Conservation (phyloP, 2,888 invertebrate species). For the Bruchidius siliquastri region DNA sequence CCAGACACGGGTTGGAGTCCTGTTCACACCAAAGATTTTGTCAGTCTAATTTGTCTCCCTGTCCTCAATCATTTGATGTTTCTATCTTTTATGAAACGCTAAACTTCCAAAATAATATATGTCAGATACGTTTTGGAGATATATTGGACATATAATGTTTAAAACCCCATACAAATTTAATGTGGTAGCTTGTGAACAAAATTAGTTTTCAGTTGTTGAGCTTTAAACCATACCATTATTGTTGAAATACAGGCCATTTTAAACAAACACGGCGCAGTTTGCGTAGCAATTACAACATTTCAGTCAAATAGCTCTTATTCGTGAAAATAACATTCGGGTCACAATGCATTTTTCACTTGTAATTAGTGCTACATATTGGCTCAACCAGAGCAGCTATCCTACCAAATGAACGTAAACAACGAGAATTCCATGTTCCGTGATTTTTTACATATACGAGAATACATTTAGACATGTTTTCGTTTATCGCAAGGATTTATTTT, state of each 20-base stretch:
- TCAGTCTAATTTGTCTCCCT: too few relatives aligned
- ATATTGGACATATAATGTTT: too few relatives aligned
- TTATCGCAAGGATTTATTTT: neutral
- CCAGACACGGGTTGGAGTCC: too few relatives aligned
- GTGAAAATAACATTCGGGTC: neutral
- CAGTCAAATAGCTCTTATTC: neutral
- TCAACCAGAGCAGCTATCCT: neutral
- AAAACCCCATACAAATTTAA: too few relatives aligned
- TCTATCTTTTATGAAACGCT: too few relatives aligned
- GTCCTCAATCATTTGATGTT: too few relatives aligned
- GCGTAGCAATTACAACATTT: neutral
- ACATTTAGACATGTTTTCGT: neutral
- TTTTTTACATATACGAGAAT: neutral
- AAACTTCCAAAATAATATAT: too few relatives aligned
- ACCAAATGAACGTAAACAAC: neutral
- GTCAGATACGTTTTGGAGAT: too few relatives aligned
- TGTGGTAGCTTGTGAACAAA: too few relatives aligned
- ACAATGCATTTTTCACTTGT: neutral
- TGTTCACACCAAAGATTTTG: too few relatives aligned
- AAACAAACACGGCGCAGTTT: neutral
- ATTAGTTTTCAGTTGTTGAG: neutral
- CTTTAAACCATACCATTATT: neutral
- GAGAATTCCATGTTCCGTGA: neutral
- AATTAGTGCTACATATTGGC: neutral
- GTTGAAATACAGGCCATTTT: neutral